Evolutionary conservation across 2,113 vertebrate species (phyloP), one percentile per base, ranked within the genome.

Genomic region (Lepus europaeus): DNA sequence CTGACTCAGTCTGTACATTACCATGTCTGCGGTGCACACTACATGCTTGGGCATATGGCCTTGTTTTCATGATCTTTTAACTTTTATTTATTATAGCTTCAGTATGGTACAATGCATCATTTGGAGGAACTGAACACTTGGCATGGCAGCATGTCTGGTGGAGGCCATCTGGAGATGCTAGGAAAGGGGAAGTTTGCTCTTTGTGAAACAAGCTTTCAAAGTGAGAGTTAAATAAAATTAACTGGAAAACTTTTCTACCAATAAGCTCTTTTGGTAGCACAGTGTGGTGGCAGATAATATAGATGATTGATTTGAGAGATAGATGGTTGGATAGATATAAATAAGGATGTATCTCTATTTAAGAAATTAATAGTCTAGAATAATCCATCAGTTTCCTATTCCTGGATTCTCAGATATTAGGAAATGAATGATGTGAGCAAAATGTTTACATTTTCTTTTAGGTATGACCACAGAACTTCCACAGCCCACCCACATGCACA

Each of bases 21-120:
- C 33, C 59, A 53, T n/a, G 81, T 56, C 90, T 85, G 91, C 85
- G n/a, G 31, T 89, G 10, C 59, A 64, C 25, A 56, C 22, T 61
- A 53, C 39, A 70, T 87, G 56, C 64, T 73, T 87, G 90, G 74
- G 27, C 93, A 95, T 95, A 95, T 96, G 87, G 63, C 87, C 76
- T 69, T 93, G 61, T 87, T 95, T 96, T 95, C 69, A 29, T 89
- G 92, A 93, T 94, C 89, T 84, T 87, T 93, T 90, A 94, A 81
- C 80, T 76, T 95, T 95, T 94, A 81, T 97, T 92, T 87, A 93
- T 89, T 90, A 64, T 80, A 89, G 76, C 73, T 74, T 11, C 20
- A 64, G 63, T 53, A 64, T 77, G 80, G 80, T 39, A 11, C 91
- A 95, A 93, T 96, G 66, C 70, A 91, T 80, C 83, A 91, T 90